Evolutionary conservation across 2,797 vertebrate genomes (phyloP).

Genomic region (Scolopax bukidnonensis): DNA sequence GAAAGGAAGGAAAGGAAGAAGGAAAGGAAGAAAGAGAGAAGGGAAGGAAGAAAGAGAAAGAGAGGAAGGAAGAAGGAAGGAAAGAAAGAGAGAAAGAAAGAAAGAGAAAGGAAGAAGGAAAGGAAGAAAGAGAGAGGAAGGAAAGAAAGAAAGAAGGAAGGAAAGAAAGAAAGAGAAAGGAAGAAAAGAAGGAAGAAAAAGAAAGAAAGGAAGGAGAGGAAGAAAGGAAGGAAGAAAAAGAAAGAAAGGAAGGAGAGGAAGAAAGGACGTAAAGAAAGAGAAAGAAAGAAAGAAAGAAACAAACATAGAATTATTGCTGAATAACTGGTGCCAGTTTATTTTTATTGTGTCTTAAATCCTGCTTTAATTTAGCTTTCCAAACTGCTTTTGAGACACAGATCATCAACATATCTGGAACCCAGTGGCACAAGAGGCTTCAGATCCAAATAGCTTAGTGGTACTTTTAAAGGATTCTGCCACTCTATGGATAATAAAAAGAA

Average conservation of each 20-base stretch:
- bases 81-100: too few relatives aligned
- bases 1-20: too few relatives aligned
- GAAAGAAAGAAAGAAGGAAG: too few relatives aligned
- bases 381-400: neutral
- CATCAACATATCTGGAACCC: neutral
- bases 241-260: too few relatives aligned
- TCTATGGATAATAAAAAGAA: neutral
- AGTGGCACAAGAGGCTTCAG: neutral
- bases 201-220: too few relatives aligned
- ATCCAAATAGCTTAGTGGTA: neutral
- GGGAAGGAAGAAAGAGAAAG: too few relatives aligned
- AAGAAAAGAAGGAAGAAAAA: neutral
- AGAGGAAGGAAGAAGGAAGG: too few relatives aligned
- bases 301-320: neutral
- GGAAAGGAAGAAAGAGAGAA: too few relatives aligned
- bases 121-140: too few relatives aligned
- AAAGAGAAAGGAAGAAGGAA: too few relatives aligned
- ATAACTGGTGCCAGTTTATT: neutral
- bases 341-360: neutral
- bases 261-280: neutral
- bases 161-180: neutral
- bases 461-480: neutral
- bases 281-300: too few relatives aligned
- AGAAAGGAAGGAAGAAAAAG: too few relatives aligned
- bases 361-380: neutral